Percentiles rank a stretch among this genome's conserved stretches.
Conservation (phyloP, 35 echinoderm and acorn worm genomes). For the Apostichopus parvimensis region DNA sequence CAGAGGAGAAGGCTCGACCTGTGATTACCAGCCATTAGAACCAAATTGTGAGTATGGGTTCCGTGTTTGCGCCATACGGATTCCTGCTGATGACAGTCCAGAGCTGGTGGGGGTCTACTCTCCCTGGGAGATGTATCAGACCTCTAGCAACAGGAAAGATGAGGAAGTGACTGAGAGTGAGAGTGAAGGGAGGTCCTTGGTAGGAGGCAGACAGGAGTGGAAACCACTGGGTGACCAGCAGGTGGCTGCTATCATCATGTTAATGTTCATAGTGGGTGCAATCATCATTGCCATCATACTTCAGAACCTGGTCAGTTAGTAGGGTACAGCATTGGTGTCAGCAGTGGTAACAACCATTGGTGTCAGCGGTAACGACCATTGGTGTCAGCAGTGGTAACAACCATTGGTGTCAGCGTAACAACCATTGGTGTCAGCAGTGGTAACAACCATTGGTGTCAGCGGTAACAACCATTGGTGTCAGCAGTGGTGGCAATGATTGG, state of each 20-base stretch:
- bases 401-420: not conserved
- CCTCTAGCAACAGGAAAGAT: constrained; percentile 30
- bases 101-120: constrained; percentile 91
- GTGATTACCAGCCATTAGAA: constrained; percentile 56
- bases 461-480: not conserved
- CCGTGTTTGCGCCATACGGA: constrained; percentile 82
- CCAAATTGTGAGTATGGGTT: constrained; percentile 88
- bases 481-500: not conserved
- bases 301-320: constrained; percentile 67
- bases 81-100: constrained; percentile 64
- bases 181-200: constrained; percentile 10
- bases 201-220: constrained; percentile 49
- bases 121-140: constrained; percentile 66
- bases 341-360: not conserved
- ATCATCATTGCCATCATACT: constrained; percentile 82
- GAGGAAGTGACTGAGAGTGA: not conserved
- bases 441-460: not conserved
- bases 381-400: not conserved
- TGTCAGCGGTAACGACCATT: not conserved
- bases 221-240: constrained; percentile 81
- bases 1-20: constrained; percentile 69
- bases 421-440: constrained; percentile 6
- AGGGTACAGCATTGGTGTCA: not conserved
- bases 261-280: constrained; percentile 68
- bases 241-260: constrained; percentile 77